A percentile compares a stretch with the other conserved stretches of the same genome.
Conservation (phyloP, 2,797 vertebrate species). For the Neoniphon sammara region DNA sequence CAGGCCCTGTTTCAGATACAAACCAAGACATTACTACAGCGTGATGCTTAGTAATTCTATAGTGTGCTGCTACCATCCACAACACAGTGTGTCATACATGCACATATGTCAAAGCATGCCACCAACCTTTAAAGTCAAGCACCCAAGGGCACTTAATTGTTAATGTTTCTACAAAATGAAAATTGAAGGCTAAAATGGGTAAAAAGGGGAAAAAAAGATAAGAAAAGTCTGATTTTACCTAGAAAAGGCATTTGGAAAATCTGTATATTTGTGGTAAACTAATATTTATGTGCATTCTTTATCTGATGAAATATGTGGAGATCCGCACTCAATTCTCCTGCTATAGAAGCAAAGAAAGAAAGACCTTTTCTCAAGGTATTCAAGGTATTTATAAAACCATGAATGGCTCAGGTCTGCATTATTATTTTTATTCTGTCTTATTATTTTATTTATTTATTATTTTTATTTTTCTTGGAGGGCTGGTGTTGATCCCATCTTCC, state of each 20-base stretch:
- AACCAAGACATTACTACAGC: neutral
- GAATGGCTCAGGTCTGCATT: neutral
- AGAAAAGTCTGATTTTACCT: neutral
- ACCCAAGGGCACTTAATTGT: neutral
- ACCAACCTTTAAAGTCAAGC: too few relatives aligned
- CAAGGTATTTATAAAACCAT: neutral
- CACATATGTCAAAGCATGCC: neutral
- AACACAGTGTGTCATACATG: neutral
- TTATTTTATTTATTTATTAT: too few relatives aligned
- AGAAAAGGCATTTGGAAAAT: neutral
- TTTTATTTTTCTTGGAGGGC: neutral
- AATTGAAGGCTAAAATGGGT: neutral
- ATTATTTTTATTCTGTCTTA: too few relatives aligned
- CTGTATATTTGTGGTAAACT: neutral
- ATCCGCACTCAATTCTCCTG: neutral
- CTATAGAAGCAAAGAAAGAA: too few relatives aligned
- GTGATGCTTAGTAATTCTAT: neutral
- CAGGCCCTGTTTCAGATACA: conserved; percentile 20
- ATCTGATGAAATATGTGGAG: neutral
- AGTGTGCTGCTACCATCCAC: neutral
- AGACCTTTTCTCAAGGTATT: neutral
- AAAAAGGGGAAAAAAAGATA: neutral
- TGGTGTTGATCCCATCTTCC: neutral
- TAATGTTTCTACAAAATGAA: neutral
- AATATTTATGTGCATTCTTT: neutral